Evolutionary conservation across 1,140 invertebrate species (phyloP).

Genomic region (Latrodectus geometricus): DNA sequence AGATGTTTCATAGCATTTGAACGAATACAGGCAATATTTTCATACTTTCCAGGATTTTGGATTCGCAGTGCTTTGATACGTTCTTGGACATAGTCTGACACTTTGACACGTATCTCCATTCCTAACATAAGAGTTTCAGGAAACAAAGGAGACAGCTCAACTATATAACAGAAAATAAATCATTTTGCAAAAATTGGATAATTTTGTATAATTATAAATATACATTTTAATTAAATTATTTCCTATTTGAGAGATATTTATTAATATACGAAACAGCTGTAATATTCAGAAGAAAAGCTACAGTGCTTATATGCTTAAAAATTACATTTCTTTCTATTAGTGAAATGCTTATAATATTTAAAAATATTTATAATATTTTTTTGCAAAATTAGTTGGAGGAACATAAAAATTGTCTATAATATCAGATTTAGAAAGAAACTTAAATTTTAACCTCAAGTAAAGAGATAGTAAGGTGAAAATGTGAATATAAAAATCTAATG

Average conservation of each 20-base stretch:
- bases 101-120: slow-evolving; percentile 98
- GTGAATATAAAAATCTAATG: no score
- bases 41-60: slow-evolving; percentile 82
- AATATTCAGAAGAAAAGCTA: no score
- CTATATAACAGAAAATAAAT: slow-evolving; percentile 70
- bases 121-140: slow-evolving; percentile 91
- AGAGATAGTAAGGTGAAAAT: no score
- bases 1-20: slow-evolving; percentile 99
- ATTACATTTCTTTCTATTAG: no score
- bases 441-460: no score
- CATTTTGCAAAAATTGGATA: background rate
- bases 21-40: slow-evolving; percentile 95
- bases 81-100: slow-evolving; percentile 97
- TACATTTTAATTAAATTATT: background rate
- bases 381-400: no score
- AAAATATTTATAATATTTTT: no score
- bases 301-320: no score
- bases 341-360: no score
- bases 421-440: no score
- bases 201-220: background rate
- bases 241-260: background rate
- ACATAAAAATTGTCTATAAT: no score
- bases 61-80: slow-evolving; percentile 87
- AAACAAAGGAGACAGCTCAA: slow-evolving; percentile 90
- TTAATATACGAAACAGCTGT: no score